A percentile compares a stretch with the other conserved stretches of the same genome.
Evolutionary conservation across 2,113 vertebrate species (phyloP).

Genomic region (Amblyopsis rosae): DNA sequence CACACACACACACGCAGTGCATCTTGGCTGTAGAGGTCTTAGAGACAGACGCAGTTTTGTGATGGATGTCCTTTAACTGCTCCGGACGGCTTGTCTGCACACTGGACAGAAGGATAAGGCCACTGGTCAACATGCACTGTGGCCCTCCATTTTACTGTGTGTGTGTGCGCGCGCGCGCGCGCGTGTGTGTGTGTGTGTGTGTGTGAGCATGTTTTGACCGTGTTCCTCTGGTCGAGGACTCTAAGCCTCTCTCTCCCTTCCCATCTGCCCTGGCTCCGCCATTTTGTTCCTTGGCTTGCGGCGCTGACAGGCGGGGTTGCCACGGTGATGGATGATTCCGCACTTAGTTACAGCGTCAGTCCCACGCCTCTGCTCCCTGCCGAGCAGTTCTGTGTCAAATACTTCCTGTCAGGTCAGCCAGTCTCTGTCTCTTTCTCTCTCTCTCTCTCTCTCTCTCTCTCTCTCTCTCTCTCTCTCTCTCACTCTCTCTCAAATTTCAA

Average conservation of each 20-base stretch:
- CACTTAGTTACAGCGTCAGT: conserved; percentile 66
- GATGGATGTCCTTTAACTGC: conserved; percentile 68
- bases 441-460: not conserved
- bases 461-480: not conserved
- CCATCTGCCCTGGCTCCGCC: conserved; percentile 70
- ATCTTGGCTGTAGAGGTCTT: not conserved
- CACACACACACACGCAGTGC: conserved; percentile 16
- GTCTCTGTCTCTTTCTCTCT: not conserved
- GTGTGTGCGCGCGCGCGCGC: not conserved
- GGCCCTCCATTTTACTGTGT: conserved; percentile 38
- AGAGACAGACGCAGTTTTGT: conserved; percentile 54
- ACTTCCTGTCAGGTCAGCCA: conserved; percentile 65
- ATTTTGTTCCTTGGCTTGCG: conserved; percentile 51
- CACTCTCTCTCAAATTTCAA: not conserved
- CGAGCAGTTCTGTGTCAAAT: conserved; percentile 62
- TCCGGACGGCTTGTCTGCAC: conserved; percentile 60
- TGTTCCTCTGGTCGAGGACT: conserved; percentile 45
- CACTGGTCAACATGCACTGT: conserved; percentile 54
- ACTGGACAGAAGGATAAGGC: conserved; percentile 53
- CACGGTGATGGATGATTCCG: conserved; percentile 69
- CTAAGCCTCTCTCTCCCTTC: conserved; percentile 57
- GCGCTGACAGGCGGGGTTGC: conserved; percentile 65
- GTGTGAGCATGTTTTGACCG: conserved; percentile 27
- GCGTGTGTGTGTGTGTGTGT: conserved; percentile 1
- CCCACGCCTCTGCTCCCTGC: conserved; percentile 64